Base-by-base conservation (phyloP, 2,888 invertebrate species). In the Pseudoips prasinana region DNA sequence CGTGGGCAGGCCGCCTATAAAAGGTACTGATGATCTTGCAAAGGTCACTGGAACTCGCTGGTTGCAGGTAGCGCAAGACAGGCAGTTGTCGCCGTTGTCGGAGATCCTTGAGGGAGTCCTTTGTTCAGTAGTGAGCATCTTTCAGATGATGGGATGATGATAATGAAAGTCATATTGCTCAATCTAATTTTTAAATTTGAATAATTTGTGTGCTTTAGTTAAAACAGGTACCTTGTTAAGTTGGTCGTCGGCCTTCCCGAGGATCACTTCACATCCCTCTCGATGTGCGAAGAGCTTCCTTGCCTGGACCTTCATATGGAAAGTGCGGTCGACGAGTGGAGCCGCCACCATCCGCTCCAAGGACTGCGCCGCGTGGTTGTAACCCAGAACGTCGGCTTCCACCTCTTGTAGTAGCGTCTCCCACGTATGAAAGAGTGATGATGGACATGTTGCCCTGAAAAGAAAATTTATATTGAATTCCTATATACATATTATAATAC, bases 321-420 rank as follows among this genome's bases (percentile, higher is more conserved):
- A 97, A 59, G 96, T 95, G 65, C 93, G 92, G 70, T 97, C 97
- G 51, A 96, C 89, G 37, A 96, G 92, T 24, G 96, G 95, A 22
- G 96, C 91, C 14, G 96, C 93, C 38, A 97, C 92, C 73, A 93
- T 92, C 31, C 94, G 89, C 37, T 93, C 94, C 38, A 97, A 90
- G 14, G 95, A 92, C 18, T 93, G 92, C 5, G 96, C 94, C 45
- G 97, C 93, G 71, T 96, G 96, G 67, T 94, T 93, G 80, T 95
- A 94, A 25, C 95, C 93, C 70, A 95, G 91, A 9, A 96, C 95
- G 73, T 97, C 96, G 22, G 95, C 94, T 84, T 97, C 97, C 43
- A 96, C 95, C 78, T 97, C 96, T 73, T 96, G 96, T 39, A 97
- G 92, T 40, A 97, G 90, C 44, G 94, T 94, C 83, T 97, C 97